A percentile compares a stretch with the other conserved stretches of the same genome.
Conservation (phyloP, 2,888 invertebrate genomes). For the Eurytoma californica region DNA sequence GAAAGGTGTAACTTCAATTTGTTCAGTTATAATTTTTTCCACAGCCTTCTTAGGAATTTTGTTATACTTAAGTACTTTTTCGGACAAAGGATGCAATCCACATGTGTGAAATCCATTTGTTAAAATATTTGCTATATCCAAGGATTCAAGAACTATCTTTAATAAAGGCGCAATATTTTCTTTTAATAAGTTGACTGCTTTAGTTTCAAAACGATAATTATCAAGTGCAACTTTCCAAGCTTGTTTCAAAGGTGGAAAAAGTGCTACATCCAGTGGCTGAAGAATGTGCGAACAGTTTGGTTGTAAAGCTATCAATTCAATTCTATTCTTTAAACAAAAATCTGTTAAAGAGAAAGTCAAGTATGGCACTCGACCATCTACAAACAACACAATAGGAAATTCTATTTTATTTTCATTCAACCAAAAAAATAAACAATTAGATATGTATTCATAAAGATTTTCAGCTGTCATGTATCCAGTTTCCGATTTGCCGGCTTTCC, state of each 20-base stretch:
- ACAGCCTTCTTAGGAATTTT: slow-evolving; percentile 22
- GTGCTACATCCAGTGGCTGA: slow-evolving; percentile 57
- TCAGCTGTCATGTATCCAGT: slow-evolving; percentile 18
- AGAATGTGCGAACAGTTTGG: slow-evolving; percentile 57
- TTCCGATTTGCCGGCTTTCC: slow-evolving; percentile 8
- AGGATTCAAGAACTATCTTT: slow-evolving; percentile 10
- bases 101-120: slow-evolving; percentile 18
- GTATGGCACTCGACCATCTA: slow-evolving; percentile 60
- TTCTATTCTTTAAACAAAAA: slow-evolving; percentile 57
- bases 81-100: slow-evolving; percentile 28
- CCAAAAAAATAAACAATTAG: slow-evolving; percentile 58
- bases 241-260: slow-evolving; percentile 56
- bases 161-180: slow-evolving; percentile 16
- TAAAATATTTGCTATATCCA: slow-evolving; percentile 1
- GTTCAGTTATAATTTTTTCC: slow-evolving; percentile 8
- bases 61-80: slow-evolving; percentile 24
- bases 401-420: slow-evolving; percentile 53
- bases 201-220: not conserved
- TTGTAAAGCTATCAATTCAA: slow-evolving; percentile 57
- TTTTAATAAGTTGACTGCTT: slow-evolving; percentile 1
- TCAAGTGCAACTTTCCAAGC: slow-evolving; percentile 1
- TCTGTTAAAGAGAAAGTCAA: slow-evolving; percentile 56
- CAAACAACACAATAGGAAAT: slow-evolving; percentile 60
- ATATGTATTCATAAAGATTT: slow-evolving; percentile 60
- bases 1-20: slow-evolving; percentile 5